Conservation (phyloP, 2,797 vertebrate genomes). For the Sebastes oblongus region DNA sequence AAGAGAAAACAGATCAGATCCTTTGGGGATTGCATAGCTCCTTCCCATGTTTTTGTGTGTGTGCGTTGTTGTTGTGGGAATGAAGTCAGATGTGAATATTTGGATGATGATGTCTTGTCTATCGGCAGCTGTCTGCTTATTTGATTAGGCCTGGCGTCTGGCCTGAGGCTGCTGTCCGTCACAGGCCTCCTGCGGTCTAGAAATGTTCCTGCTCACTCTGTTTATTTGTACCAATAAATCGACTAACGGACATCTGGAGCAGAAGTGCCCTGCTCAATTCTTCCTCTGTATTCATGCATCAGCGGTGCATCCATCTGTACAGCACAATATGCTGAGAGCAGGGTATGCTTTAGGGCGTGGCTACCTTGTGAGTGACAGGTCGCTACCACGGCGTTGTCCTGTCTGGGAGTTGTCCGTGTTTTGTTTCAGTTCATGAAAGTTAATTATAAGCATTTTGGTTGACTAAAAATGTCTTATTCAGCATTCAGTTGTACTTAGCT, state of each 20-base stretch:
- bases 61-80: slow-evolving; percentile 39
- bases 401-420: too few species aligned
- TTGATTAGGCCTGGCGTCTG: slow-evolving; percentile 67
- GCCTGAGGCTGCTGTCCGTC: slow-evolving; percentile 32
- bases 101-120: slow-evolving; percentile 44
- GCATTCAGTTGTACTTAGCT: too few species aligned
- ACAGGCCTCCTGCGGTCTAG: slow-evolving; percentile 34
- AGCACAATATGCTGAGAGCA: too few species aligned
- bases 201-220: slow-evolving; percentile 29
- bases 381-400: too few species aligned
- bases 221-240: slow-evolving; percentile 64
- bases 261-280: background rate
- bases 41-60: background rate
- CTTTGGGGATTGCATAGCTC: background rate
- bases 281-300: background rate
- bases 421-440: too few species aligned
- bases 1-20: slow-evolving; percentile 4
- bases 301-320: background rate
- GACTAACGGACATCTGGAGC: slow-evolving; percentile 34
- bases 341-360: too few species aligned
- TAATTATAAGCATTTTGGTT: too few species aligned
- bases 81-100: slow-evolving; percentile 53
- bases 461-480: too few species aligned
- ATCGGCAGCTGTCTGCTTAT: slow-evolving; percentile 65
- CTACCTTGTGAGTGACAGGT: too few species aligned